Evolutionary conservation across 2,797 vertebrate species (phyloP), one percentile per base, ranked within the genome.

Genomic region (Gymnothorax javanicus): DNA sequence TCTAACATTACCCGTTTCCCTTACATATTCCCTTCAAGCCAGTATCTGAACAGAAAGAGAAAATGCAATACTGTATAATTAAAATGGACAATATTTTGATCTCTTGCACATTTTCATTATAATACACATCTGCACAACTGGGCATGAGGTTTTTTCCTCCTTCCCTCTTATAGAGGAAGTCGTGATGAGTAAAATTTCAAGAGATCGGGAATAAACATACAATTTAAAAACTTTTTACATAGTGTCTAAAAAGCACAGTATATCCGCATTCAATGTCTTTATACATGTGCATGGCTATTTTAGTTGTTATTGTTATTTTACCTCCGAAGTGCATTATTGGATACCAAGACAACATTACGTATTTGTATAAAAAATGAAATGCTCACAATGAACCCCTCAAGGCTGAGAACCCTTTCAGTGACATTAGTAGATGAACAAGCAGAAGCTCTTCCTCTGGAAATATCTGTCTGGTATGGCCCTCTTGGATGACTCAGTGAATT

Each of bases 291-390:
- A 67, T 84, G 57, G 82, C 82, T 83, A 64, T 84, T 69, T 83
- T 86, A 62, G 79, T 81, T 69, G 60, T 82, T 64, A 27, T 81
- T 27, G 43, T 81, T 59, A 64, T 86, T 67, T 82, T 64, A 64
- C 50, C 85, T 79, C 81, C 52, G 54, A 79, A 54, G 6, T 9
- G 75, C 69, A 58, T 59, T 25, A 58, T 69, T 56, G 81, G 52
- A 27, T 54, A 43, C n/a, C 57, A 62, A 33, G 59, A 84, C 25
- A 64, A 84, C 12, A 50, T 64, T 52, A 25, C 50, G 86, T 25
- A 56, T 59, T 86, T 82, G 62, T 25, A 84, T 60, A 69, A 25
- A 20, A 83, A 43, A 52, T 11, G 33, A 84, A 60, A 54, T 52
- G 50, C 58, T 83, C 81, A 20, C 56, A 25, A 57, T 6, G 56